Percentiles rank a stretch among this genome's conserved stretches.
Evolutionary conservation across 2,797 vertebrate species (phyloP).

Genomic region (Channa striata): DNA sequence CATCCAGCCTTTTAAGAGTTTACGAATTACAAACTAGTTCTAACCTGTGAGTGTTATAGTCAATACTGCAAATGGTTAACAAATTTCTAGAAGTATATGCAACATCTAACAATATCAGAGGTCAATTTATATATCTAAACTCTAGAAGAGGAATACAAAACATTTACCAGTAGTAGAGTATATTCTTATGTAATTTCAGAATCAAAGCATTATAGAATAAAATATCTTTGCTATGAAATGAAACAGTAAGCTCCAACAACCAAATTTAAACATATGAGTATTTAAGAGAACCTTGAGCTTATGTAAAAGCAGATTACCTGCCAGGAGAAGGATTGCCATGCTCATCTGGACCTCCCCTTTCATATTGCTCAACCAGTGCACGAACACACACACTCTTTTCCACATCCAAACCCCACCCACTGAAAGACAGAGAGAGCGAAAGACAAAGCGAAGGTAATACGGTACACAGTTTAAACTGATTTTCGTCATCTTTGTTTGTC

Average conservation of each 20-base stretch:
- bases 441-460: not conserved
- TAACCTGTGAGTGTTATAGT: not conserved
- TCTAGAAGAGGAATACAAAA: no score
- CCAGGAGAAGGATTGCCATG: constrained; percentile 62
- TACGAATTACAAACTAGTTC: not conserved
- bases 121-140: no score
- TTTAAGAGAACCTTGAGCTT: not conserved
- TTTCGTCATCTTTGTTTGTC: constrained; percentile 9
- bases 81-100: not conserved
- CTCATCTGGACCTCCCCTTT: constrained; percentile 81
- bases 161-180: no score
- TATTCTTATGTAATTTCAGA: no score
- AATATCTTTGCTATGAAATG: no score
- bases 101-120: no score
- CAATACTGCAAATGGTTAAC: not conserved
- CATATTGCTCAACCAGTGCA: constrained; percentile 94
- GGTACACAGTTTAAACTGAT: not conserved
- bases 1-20: not conserved
- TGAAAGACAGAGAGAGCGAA: constrained; percentile 29
- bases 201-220: no score
- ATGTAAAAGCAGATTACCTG: constrained; percentile 82
- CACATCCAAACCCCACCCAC: constrained; percentile 82
- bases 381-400: constrained; percentile 93
- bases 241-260: no score
- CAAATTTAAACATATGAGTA: no score